Conservation (phyloP, 2,888 invertebrate species). For the Myopa testacea region DNA sequence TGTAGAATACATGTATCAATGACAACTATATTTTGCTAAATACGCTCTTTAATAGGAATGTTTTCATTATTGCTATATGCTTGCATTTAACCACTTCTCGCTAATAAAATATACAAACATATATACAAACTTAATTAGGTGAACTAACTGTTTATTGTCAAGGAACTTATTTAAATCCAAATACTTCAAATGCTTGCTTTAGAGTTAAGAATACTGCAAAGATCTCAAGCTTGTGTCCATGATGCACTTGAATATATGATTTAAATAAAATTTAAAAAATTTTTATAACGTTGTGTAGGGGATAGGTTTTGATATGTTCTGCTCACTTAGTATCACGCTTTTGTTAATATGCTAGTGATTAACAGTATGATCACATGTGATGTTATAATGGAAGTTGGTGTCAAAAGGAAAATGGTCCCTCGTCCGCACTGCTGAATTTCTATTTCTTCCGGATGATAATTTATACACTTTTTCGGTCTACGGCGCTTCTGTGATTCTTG, state of each 20-base stretch:
- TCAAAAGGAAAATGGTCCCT: slow-evolving; percentile 59
- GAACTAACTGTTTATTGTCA: not conserved
- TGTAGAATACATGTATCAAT: not conserved
- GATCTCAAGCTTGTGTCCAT: no score
- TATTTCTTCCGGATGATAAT: slow-evolving; percentile 87
- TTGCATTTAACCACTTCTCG: slow-evolving; percentile 12
- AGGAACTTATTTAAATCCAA: not conserved
- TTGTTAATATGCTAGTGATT: slow-evolving; percentile 60
- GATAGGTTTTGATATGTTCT: not conserved
- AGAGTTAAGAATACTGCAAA: not conserved
- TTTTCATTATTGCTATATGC: slow-evolving; percentile 8
- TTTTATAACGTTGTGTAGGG: not conserved
- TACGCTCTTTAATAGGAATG: slow-evolving; percentile 24
- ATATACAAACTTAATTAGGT: slow-evolving; percentile 34
- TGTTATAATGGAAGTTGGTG: slow-evolving; percentile 58
- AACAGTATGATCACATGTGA: slow-evolving; percentile 63
- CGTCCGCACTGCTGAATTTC: slow-evolving; percentile 68
- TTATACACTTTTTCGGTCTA: slow-evolving; percentile 84
- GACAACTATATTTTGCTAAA: slow-evolving; percentile 32
- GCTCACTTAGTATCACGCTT: slow-evolving; percentile 66
- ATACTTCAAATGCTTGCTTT: not conserved
- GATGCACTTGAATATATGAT: not conserved
- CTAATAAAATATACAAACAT: slow-evolving; percentile 34
- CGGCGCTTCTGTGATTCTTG: slow-evolving; percentile 79
- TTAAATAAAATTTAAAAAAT: slow-evolving; percentile 7